These are phyloP conservation scores for Montifringilla adamsi DNA, from an alignment of 2,113 vertebrate genomes.

Conservation along the genomic window DNA sequence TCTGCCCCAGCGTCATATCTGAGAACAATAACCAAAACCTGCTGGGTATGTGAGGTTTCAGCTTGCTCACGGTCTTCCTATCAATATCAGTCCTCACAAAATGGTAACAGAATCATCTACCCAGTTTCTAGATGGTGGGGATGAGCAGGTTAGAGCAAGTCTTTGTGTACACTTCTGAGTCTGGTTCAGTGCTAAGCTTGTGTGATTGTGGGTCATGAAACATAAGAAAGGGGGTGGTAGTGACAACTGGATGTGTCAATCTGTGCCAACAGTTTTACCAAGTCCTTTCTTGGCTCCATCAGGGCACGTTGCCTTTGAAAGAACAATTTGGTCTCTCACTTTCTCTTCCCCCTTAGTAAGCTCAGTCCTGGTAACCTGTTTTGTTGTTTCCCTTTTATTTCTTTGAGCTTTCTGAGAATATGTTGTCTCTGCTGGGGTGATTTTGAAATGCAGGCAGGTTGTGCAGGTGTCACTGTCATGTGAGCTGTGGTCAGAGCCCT, in stretches of 20 bases:
- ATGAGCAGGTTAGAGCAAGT: not conserved
- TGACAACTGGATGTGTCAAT: not conserved
- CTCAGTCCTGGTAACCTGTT: not conserved
- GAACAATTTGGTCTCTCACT: not conserved
- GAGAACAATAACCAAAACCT: not conserved
- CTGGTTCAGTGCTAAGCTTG: not conserved
- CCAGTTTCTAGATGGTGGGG: not conserved
- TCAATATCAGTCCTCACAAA: not conserved
- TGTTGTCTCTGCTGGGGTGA: not conserved
- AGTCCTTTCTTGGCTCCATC: not conserved
- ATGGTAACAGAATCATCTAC: not conserved
- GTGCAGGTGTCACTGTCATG: not conserved
- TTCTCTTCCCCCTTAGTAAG: not conserved
- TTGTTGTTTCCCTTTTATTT: not conserved
- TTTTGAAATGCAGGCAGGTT: not conserved
- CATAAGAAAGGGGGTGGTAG: not conserved
- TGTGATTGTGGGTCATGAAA: not conserved
- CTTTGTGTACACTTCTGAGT: accelerated
- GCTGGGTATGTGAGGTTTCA: not conserved
- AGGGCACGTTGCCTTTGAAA: not conserved
- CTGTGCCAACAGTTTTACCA: not conserved
- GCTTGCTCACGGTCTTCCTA: not conserved
- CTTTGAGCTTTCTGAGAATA: not conserved
- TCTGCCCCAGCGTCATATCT: accelerated
- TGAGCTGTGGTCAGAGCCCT: not conserved